Base-by-base conservation (phyloP, 2,797 vertebrate genomes). In the Phoxinus dragarum region DNA sequence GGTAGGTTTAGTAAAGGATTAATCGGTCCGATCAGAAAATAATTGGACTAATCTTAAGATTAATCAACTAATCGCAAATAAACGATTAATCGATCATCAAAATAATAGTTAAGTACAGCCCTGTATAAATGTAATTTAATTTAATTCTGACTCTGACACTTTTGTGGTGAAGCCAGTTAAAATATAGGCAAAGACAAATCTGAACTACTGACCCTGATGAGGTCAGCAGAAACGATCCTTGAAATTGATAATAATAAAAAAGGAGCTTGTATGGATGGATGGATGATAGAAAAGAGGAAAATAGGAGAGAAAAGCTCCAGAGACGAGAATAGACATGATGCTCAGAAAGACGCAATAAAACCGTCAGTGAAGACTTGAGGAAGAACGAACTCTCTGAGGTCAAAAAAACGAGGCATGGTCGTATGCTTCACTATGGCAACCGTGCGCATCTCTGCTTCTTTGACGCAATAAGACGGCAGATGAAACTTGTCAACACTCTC, bases 351-450 rank as follows among this genome's bases (percentile, higher is more conserved):
- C 34, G n/a, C 68, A 76, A 40, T 67, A 68, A 68, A 36, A 68
- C 10, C 6, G 14, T 36, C 47, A 56, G n/a, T 42, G n/a, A 77
- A 84, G 36, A 54, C 31, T 19, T 38, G 31, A 44, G 19, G 61
- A 79, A 75, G 42, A 80, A 14, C 36, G 19, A 4, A 16, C 44
- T 74, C 44, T 31, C 49, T 69, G 64, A 64, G 67, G 38, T 68
- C 72, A 61, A 81, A 68, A 76, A 71, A 72, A 34, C 54, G 19
- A 52, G 40, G 79, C 72, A 78, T 54, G 44, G 40, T 86, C 44
- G 84, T 87, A 71, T 76, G 82, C 40, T 72, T 85, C 78, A 80
- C 90, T 81, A 87, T 61, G 86, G 83, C 78, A 90, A 89, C 86
- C 71, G 14, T 11, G 81, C 67, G 54, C 82, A 79, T 81, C 80